Evolutionary conservation across 2,113 vertebrate genomes (phyloP).

Genomic region (Syrmaticus mikado): DNA sequence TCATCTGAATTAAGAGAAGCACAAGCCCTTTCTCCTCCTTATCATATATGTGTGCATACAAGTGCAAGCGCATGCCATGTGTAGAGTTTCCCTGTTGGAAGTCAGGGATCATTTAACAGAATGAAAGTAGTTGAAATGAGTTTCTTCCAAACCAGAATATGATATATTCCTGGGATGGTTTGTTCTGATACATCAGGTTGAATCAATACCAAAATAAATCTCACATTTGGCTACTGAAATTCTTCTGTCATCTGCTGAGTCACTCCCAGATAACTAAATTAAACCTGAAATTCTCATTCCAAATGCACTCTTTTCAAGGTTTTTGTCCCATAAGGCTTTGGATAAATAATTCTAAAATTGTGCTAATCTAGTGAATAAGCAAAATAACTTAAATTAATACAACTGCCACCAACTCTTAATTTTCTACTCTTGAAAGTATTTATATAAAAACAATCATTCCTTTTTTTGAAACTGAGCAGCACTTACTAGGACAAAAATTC

Average conservation of each 20-base stretch:
- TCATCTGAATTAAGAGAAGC: background rate
- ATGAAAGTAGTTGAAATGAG: conserved; percentile 40
- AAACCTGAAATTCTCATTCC: conserved; percentile 21
- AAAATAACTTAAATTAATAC: background rate
- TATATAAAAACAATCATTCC: background rate
- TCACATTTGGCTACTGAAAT: background rate
- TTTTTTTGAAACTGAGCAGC: background rate
- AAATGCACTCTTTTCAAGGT: background rate
- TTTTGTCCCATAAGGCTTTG: background rate
- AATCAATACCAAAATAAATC: conserved; percentile 39
- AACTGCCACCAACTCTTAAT: background rate
- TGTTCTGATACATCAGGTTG: conserved; percentile 34
- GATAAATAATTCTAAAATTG: background rate
- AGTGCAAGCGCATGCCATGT: accelerated
- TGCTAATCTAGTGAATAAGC: background rate
- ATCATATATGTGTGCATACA: background rate
- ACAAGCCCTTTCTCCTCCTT: background rate
- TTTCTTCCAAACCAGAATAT: conserved; percentile 36
- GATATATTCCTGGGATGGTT: conserved; percentile 11
- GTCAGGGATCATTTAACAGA: conserved; percentile 35
- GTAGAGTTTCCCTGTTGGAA: conserved; percentile 2
- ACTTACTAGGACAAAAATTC: background rate
- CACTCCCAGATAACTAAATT: background rate
- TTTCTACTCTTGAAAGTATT: background rate
- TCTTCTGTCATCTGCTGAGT: background rate